These are phyloP conservation scores for Timema podura DNA, from an alignment of 2,888 invertebrate genomes.

Conservation along the genomic window DNA sequence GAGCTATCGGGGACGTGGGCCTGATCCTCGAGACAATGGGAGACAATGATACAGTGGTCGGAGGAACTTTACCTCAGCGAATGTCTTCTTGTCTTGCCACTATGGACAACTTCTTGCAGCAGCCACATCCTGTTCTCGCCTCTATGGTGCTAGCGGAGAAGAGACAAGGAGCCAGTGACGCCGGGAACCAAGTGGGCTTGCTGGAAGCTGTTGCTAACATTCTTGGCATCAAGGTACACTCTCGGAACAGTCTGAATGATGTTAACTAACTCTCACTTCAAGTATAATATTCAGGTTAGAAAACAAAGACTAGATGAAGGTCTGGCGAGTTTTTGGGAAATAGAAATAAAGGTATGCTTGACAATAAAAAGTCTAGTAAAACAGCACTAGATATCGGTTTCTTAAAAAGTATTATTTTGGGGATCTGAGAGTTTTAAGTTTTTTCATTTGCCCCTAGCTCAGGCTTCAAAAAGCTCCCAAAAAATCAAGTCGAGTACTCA, in stretches of 20 bases:
- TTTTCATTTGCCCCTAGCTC: too few species aligned
- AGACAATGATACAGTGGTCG: slow-evolving; percentile 84
- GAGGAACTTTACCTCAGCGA: slow-evolving; percentile 93
- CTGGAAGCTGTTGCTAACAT: slow-evolving; percentile 83
- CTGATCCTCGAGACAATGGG: slow-evolving; percentile 86
- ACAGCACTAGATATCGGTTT: too few species aligned
- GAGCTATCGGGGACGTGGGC: slow-evolving; percentile 97
- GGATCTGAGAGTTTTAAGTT: too few species aligned
- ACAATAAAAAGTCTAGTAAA: too few species aligned
- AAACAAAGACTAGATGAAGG: background rate
- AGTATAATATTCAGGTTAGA: background rate
- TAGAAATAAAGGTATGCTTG: too few species aligned
- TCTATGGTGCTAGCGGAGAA: slow-evolving; percentile 88
- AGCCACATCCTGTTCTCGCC: slow-evolving; percentile 75
- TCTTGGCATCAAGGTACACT: slow-evolving; percentile 52
- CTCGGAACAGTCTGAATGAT: too few species aligned
- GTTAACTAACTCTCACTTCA: background rate
- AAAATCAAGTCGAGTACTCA: too few species aligned
- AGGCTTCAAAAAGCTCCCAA: too few species aligned
- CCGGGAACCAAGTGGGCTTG: slow-evolving; percentile 58
- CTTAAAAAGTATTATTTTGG: too few species aligned
- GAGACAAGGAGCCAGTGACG: slow-evolving; percentile 53
- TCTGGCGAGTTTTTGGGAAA: too few species aligned
- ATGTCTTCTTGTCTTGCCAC: slow-evolving; percentile 88
- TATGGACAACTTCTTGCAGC: slow-evolving; percentile 86